Conservation (phyloP, 2,888 invertebrate genomes). For the Harpagoxenus sublaevis region DNA sequence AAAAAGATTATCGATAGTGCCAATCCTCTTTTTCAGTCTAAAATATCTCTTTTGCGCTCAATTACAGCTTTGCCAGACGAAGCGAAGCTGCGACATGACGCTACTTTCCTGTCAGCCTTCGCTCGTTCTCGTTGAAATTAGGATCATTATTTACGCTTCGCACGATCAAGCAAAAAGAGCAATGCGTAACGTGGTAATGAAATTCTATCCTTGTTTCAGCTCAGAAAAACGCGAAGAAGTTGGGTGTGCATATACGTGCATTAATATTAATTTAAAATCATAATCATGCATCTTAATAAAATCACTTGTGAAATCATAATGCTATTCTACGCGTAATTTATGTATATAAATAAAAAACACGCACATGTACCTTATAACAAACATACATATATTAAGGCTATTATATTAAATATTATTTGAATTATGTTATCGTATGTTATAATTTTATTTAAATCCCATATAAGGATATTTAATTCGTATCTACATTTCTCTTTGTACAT, state of each 20-base stretch:
- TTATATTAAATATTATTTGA: not conserved
- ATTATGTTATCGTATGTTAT: not conserved
- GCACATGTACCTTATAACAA: not conserved
- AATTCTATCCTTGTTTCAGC: constrained; percentile 3
- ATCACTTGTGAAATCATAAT: not conserved
- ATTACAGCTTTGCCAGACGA: constrained; percentile 45
- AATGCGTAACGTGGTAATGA: constrained; percentile 4
- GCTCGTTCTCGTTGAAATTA: constrained; percentile 14
- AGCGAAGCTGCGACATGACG: constrained; percentile 30
- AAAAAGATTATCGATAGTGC: not conserved
- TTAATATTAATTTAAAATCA: not conserved
- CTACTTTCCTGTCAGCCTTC: constrained; percentile 6
- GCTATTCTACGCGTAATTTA: not conserved
- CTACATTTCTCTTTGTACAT: not conserved
- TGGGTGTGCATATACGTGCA: not conserved
- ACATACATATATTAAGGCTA: not conserved
- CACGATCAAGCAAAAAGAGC: constrained; percentile 46
- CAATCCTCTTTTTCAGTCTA: constrained; percentile 17
- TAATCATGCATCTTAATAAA: not conserved
- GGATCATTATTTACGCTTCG: constrained; percentile 27
- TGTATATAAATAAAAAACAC: not conserved
- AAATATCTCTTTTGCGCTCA: constrained; percentile 31
- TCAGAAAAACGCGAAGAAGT: not conserved
- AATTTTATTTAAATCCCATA: not conserved
- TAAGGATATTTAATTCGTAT: not conserved